A percentile compares a stretch with the other conserved stretches of the same genome.
Evolutionary conservation across 2,113 vertebrate species (phyloP).

Genomic region (Lates calcarifer): DNA sequence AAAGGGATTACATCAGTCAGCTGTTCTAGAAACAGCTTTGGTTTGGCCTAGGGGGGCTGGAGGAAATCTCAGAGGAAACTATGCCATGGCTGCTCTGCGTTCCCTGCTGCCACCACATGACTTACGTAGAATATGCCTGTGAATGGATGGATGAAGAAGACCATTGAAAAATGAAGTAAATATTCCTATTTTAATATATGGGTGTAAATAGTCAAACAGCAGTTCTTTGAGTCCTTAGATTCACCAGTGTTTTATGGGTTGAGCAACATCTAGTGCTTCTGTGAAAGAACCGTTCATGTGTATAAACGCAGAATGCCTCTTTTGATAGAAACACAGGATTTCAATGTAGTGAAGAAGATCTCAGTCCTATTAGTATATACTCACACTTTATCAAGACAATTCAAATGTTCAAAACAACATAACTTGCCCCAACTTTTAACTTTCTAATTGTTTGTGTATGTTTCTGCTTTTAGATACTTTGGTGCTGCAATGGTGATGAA

Average conservation of each 20-base stretch:
- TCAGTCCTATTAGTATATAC: neutral
- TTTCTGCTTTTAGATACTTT: constrained; percentile 1
- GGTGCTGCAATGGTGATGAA: constrained; percentile 56
- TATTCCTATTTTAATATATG: neutral
- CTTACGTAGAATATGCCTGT: neutral
- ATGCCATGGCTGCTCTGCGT: neutral
- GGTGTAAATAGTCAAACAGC: too few relatives aligned
- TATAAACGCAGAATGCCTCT: neutral
- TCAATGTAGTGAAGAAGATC: neutral
- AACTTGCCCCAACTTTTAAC: neutral
- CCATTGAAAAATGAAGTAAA: neutral
- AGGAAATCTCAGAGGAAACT: constrained; percentile 1
- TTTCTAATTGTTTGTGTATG: neutral
- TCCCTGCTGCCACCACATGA: neutral
- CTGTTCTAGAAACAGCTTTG: constrained; percentile 3
- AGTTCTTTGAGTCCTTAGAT: neutral
- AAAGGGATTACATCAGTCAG: constrained; percentile 25
- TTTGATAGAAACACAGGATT: neutral
- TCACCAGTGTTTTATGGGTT: neutral
- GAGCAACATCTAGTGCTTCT: neutral
- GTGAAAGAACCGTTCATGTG: neutral
- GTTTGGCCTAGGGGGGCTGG: neutral
- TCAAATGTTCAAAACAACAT: neutral
- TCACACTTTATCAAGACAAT: neutral
- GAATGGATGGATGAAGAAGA: neutral